Evolutionary conservation across 2,113 vertebrate species (phyloP), one percentile per base, ranked within the genome.

Genomic region (Onychorhynchus coronatus): DNA sequence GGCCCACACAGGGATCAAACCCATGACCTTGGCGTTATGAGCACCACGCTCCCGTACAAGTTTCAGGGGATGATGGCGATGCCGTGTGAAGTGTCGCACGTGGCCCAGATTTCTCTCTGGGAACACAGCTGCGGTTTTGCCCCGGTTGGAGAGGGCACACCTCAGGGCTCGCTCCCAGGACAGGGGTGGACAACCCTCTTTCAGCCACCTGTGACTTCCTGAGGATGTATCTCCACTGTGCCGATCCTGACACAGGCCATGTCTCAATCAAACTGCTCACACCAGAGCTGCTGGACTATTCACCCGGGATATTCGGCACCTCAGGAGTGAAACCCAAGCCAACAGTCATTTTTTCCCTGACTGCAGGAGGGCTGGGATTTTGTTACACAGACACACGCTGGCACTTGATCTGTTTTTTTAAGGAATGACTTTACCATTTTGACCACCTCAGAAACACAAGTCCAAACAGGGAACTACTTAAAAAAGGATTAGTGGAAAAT

Each of bases 41-140:
- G 61, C 27, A 42, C 27, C 61, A 42, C 4, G 8, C 12, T 41
- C 76, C 27, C 1, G 27, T 10, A 2, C 11, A 2, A 8, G 11
- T 9, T 1, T 15, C 2, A 3, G 23, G 37, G 62, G 55, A 3
- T 0, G 6, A 10, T 9, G 22, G 67, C 30, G 31, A 8, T 1
- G 24, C 13, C 2, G 7, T 3, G 20, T 0, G 0, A 20, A 12
- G 13, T 2, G 47, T 5, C 31, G 8, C 55, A 8, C 3, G 10
- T 6, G 9, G 15, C 2, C 15, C 2, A 3, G 3, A 0, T 18
- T 15, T 17, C 23, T 14, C 53, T 27, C 44, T 2, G 39, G 55
- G 30, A 63, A n/a, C 7, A 6, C 0, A 3, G 19, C 44, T 39
- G 37, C 0, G 0, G 12, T 23, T 77, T 4, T 39, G 13, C 23